Percentiles rank a stretch among this genome's conserved stretches.
Evolutionary conservation across 2,888 invertebrate genomes (phyloP).

Genomic region (Sphaeridia pumilis): DNA sequence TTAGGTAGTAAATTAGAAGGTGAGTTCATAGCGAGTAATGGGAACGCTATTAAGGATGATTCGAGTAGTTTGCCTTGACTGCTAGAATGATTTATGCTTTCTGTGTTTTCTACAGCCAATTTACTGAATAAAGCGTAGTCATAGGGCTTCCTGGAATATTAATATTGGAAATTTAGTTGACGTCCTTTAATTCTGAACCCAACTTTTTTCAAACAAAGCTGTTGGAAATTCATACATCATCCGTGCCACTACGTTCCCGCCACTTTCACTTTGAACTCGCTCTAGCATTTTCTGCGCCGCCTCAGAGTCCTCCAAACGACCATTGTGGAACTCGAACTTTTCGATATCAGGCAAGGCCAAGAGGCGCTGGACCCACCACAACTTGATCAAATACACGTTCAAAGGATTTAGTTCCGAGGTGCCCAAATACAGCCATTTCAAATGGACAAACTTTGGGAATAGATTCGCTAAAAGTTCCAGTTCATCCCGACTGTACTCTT

Average conservation of each 20-base stretch:
- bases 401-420: constrained; percentile 4
- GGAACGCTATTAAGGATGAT: too few species aligned
- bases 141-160: too few species aligned
- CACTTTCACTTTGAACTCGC: background rate
- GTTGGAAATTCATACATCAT: background rate
- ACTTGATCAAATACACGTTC: background rate
- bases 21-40: too few species aligned
- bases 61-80: too few species aligned
- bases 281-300: background rate
- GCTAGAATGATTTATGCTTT: too few species aligned
- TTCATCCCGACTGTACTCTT: constrained; percentile 11
- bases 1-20: too few species aligned
- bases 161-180: too few species aligned
- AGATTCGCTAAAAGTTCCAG: constrained; percentile 1
- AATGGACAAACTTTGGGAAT: constrained; percentile 1
- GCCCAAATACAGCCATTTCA: constrained; percentile 5
- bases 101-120: too few species aligned
- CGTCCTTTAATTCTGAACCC: too few species aligned
- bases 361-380: constrained; percentile 5
- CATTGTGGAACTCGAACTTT: constrained; percentile 6
- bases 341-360: constrained; percentile 2
- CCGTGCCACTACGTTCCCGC: background rate
- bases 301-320: background rate
- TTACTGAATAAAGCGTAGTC: too few species aligned
- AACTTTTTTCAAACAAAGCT: background rate